These are phyloP conservation scores for Rhagium mordax DNA, from an alignment of 2,888 invertebrate species.

Conservation along the genomic window DNA sequence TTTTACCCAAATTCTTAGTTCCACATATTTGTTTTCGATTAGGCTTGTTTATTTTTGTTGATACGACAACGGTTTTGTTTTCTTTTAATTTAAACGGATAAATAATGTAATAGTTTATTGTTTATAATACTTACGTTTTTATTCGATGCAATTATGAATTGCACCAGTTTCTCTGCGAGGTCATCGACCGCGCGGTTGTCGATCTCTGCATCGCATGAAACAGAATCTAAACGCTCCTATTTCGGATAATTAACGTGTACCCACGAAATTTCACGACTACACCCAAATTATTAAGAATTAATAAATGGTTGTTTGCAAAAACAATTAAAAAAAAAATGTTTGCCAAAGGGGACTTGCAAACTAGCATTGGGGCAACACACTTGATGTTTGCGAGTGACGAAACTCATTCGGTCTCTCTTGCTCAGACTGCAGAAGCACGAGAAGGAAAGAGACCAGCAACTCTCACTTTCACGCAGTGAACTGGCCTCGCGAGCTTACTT, in stretches of 20 bases:
- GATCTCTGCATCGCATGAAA: conserved; percentile 26
- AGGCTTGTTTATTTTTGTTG: conserved; percentile 23
- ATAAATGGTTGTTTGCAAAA: conserved; percentile 41
- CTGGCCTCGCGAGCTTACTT: conserved; percentile 72
- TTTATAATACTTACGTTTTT: conserved; percentile 51
- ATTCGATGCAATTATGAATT: conserved; percentile 52
- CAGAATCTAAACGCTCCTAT: background rate
- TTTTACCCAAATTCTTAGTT: conserved; percentile 40
- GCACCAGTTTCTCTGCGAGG: conserved; percentile 51
- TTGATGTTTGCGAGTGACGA: conserved; percentile 55
- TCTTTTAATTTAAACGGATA: conserved; percentile 34
- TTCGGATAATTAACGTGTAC: conserved; percentile 42
- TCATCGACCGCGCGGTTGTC: conserved; percentile 44
- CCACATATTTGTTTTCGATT: conserved; percentile 40
- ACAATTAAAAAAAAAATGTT: conserved; percentile 30
- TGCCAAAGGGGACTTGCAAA: conserved; percentile 40
- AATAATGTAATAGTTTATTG: conserved; percentile 32
- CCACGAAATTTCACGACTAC: conserved; percentile 37
- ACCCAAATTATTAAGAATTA: conserved; percentile 1
- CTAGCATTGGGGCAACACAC: conserved; percentile 54
- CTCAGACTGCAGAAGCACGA: conserved; percentile 30
- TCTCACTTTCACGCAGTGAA: conserved; percentile 77
- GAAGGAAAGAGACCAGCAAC: conserved; percentile 67
- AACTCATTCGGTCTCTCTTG: conserved; percentile 54
- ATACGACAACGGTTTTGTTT: conserved; percentile 28